These are phyloP conservation scores for Acronicta alni DNA, from an alignment of 2,888 invertebrate species.

Conservation along the genomic window DNA sequence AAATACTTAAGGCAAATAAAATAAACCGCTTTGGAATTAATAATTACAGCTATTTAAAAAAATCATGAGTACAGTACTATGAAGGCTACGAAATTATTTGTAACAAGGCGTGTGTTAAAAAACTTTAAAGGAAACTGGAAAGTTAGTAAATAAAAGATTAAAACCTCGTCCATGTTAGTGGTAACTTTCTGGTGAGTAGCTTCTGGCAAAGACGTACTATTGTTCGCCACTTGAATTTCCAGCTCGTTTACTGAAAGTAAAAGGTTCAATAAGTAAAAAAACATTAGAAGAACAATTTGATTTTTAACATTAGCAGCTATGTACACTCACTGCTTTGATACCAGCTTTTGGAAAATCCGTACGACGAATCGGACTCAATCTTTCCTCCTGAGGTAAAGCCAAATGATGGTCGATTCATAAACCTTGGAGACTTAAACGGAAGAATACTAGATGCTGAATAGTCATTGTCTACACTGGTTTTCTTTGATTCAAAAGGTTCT, in stretches of 20 bases:
- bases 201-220: conserved; percentile 81
- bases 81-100: no score
- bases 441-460: conserved; percentile 68
- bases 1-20: no score
- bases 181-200: conserved; percentile 72
- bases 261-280: neutral
- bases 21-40: no score
- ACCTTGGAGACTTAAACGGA: conserved; percentile 86
- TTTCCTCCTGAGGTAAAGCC: conserved; percentile 79
- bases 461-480: conserved; percentile 66
- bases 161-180: conserved; percentile 74
- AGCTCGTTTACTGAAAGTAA: conserved; percentile 89
- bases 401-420: conserved; percentile 89
- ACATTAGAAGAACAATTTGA: neutral
- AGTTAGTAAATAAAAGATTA: conserved; percentile 60
- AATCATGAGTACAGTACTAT: no score
- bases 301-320: neutral
- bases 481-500: conserved; percentile 77
- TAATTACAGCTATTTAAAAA: no score
- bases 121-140: conserved; percentile 21
- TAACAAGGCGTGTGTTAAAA: neutral
- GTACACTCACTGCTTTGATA: conserved; percentile 83
- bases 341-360: conserved; percentile 82
- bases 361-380: conserved; percentile 77
- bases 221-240: conserved; percentile 77